Conservation (phyloP, 2,888 invertebrate genomes). For the Drosophila vallismaia region DNA sequence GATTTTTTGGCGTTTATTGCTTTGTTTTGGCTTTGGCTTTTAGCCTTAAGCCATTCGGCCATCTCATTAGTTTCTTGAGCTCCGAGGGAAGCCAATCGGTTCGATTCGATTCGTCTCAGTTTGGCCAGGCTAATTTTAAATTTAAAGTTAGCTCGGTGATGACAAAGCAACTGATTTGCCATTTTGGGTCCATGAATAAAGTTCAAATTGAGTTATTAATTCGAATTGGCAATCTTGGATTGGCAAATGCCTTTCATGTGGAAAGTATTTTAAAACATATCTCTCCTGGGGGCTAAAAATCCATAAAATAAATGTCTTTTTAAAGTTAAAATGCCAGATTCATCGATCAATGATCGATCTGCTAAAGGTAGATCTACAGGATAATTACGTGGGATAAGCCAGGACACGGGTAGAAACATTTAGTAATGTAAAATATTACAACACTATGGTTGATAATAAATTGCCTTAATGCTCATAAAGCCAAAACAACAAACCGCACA, state of each 20-base stretch:
- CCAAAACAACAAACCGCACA: conserved; percentile 60
- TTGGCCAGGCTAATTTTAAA: not conserved
- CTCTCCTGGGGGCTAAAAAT: no score
- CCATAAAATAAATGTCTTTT: no score
- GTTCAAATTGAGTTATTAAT: conserved; percentile 42
- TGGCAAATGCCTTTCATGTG: not conserved
- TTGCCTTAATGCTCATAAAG: conserved; percentile 54
- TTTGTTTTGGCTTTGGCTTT: conserved; percentile 38
- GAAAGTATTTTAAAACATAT: not conserved
- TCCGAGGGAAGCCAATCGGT: conserved; percentile 14
- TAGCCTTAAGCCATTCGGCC: conserved; percentile 24
- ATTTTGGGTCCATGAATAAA: conserved; percentile 21
- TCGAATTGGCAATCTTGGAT: not conserved
- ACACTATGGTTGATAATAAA: conserved; percentile 65
- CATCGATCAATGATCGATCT: not conserved
- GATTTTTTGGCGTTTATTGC: conserved; percentile 63
- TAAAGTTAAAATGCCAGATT: not conserved
- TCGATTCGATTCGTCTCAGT: conserved; percentile 18
- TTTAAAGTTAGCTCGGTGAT: not conserved
- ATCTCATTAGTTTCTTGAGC: conserved; percentile 34
- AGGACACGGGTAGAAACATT: conserved; percentile 44
- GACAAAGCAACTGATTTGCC: conserved; percentile 12
- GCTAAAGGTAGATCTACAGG: conserved; percentile 25
- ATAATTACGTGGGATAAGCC: conserved; percentile 45
- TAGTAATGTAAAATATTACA: conserved; percentile 73